phyloP scores from a whole-genome alignment of 2,888 invertebrate species.

The Cepaea hortensis region DNA sequence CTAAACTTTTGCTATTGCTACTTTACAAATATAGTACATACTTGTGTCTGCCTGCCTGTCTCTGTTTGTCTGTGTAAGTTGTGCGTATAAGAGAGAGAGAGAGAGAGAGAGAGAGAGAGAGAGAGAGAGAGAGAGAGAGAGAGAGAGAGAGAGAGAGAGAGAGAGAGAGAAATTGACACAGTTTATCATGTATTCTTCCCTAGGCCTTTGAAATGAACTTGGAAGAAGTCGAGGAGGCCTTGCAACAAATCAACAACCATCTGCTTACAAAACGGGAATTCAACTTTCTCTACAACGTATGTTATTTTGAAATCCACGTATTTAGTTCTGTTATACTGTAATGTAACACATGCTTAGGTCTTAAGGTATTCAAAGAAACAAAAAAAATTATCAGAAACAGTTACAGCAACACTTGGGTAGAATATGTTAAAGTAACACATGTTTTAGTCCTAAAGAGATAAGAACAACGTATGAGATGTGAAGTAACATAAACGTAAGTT shows the following conservation, averaged over 20 bases:
- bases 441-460: no score
- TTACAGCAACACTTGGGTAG: no score
- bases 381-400: no score
- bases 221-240: slow-evolving; percentile 71
- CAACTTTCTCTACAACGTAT: slow-evolving; percentile 73
- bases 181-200: neutral
- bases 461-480: no score
- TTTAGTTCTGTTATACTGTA: no score
- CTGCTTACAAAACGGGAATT: slow-evolving; percentile 72
- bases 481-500: no score
- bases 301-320: slow-evolving; percentile 47
- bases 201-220: slow-evolving; percentile 74
- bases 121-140: slow-evolving; percentile 12
- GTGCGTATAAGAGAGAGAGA: neutral
- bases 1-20: no score
- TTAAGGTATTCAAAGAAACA: no score
- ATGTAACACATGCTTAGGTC: no score
- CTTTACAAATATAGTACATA: no score
- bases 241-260: slow-evolving; percentile 73
- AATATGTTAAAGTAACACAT: no score
- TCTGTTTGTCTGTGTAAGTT: neutral
- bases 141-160: neutral
- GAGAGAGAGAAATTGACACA: no score
- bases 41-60: neutral
- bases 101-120: slow-evolving; percentile 17